Evolutionary conservation across 2,113 vertebrate genomes (phyloP).

Genomic region (Lepisosteus osseus): DNA sequence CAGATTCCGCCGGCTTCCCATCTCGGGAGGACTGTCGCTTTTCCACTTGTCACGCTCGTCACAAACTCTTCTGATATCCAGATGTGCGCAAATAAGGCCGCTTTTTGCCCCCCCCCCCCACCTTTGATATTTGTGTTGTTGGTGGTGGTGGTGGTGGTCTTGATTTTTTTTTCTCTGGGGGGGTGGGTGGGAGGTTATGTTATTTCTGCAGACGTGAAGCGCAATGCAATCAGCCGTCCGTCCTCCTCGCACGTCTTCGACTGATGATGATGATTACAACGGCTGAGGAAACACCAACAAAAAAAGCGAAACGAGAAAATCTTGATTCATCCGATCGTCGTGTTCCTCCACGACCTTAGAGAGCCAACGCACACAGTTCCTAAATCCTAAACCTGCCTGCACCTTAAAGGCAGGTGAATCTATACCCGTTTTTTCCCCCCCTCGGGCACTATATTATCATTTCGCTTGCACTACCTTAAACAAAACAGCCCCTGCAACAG

Average conservation of each 20-base stretch:
- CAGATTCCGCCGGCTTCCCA: slow-evolving; percentile 34
- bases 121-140: too few relatives aligned
- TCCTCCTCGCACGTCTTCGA: slow-evolving; percentile 43
- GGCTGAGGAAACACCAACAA: slow-evolving; percentile 43
- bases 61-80: slow-evolving; percentile 34
- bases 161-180: slow-evolving; percentile 55
- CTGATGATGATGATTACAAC: slow-evolving; percentile 34
- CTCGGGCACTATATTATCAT: not conserved
- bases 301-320: not conserved
- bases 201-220: too few relatives aligned
- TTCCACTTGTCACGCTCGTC: slow-evolving; percentile 54
- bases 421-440: too few relatives aligned
- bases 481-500: slow-evolving; percentile 23
- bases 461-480: too few relatives aligned
- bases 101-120: slow-evolving; percentile 27
- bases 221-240: slow-evolving; percentile 21
- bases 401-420: not conserved
- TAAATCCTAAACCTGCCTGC: not conserved
- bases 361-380: too few relatives aligned
- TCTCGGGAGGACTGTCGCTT: slow-evolving; percentile 18
- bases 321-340: too few relatives aligned
- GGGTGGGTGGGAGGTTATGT: slow-evolving; percentile 3
- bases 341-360: too few relatives aligned
- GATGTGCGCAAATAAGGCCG: slow-evolving; percentile 31
- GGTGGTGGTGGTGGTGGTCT: not conserved